These are phyloP conservation scores for Mus spicilegus DNA, from an alignment of 2,113 vertebrate genomes.

Conservation along the genomic window DNA sequence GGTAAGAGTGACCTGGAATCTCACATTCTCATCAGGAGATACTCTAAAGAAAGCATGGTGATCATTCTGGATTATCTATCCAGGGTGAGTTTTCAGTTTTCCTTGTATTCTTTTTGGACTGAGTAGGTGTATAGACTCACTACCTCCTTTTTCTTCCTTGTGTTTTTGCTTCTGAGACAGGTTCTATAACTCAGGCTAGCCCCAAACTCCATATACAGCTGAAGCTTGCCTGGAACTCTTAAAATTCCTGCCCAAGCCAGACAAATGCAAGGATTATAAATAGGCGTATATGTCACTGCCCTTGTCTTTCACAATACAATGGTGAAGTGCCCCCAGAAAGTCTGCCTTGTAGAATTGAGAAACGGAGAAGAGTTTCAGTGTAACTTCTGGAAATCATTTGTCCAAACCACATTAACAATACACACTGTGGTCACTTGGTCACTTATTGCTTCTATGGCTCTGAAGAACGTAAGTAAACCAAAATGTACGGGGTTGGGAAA, in stretches of 20 bases:
- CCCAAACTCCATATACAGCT: not conserved
- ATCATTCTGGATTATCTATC: not conserved
- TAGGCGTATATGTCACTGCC: not conserved
- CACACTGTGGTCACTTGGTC: not conserved
- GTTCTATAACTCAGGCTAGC: not conserved
- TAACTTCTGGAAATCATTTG: not conserved
- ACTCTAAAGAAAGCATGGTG: not conserved
- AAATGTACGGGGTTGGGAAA: not conserved
- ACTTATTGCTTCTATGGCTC: not conserved
- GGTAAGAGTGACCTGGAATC: not conserved
- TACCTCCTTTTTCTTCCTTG: not conserved
- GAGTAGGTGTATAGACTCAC: not conserved
- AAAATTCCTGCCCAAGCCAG: not conserved
- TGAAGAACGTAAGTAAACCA: not conserved
- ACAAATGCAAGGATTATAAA: not conserved
- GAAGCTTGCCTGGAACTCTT: not conserved
- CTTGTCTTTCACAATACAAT: constrained; percentile 6
- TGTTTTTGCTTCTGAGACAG: not conserved
- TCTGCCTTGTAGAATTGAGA: not conserved
- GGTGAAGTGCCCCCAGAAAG: not conserved
- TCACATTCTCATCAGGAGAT: not conserved
- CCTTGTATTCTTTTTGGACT: not conserved
- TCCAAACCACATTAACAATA: not conserved
- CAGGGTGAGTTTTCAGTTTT: not conserved
- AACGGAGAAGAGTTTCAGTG: not conserved